Evolutionary conservation across 2,888 invertebrate genomes (phyloP), one percentile per base, ranked within the genome.

Genomic region (Gymnoscelis rufifasciata): DNA sequence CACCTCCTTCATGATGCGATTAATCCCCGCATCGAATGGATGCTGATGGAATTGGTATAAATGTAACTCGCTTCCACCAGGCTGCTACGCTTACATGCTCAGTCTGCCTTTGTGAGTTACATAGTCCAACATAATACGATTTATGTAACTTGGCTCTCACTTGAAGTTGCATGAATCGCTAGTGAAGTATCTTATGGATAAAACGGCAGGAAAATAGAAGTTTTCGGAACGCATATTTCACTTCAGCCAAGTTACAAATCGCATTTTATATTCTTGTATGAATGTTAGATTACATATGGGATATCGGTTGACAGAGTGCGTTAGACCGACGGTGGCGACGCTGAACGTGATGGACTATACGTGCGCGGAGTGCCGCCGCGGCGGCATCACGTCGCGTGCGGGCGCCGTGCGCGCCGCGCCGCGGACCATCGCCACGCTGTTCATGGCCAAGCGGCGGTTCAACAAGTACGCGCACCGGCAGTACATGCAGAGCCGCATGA

Each of bases 371-470:
- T 89, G 89, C 64, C 81, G 86, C 54, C 84, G 88, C 69, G 83
- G 87, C 63, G 88, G 87, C 47, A 87, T 87, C 73, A 82, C 87
- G 64, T 88, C 87, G 49, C 84, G 87, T 62, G 82, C 87, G 8
- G 87, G 87, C 52, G 87, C 87, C 63, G 87, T 79, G 52, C 83
- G 87, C 43, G 74, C 81, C 13, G 87, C 87, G 62, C 87, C 87
- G 65, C 78, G 87, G 48, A 88, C 87, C 62, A 84, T 88, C 74
- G 87, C 87, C 71, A 87, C 87, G 59, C 81, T 88, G 42, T 88
- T 88, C 81, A 88, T 88, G 87, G 87, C 87, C 67, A 88, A 88
- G 78, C 84, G 87, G 1, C 82, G 87, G 54, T 88, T 88, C 83
- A 88, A 88, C 83, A 87, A 87, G 74, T 88, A 88, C 81, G 87